These are phyloP conservation scores for Epinotia demarniana DNA, from an alignment of 2,888 invertebrate genomes.

Conservation along the genomic window DNA sequence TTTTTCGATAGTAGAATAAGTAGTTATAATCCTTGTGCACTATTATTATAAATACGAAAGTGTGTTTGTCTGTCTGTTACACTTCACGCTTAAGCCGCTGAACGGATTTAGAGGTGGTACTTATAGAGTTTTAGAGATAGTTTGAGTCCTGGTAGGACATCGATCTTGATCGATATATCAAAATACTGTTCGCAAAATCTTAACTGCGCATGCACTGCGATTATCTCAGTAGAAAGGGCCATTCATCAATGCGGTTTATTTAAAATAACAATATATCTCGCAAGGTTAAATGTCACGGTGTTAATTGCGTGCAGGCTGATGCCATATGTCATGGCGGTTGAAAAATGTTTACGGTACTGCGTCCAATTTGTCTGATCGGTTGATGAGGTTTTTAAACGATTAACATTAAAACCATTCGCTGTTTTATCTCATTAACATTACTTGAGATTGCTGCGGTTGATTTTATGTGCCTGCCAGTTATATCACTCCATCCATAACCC, in stretches of 20 bases:
- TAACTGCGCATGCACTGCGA: slow-evolving; percentile 27
- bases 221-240: slow-evolving; percentile 53
- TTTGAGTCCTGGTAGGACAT: too few relatives aligned
- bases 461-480: not conserved
- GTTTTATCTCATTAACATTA: slow-evolving; percentile 11
- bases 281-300: slow-evolving; percentile 54
- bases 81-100: too few relatives aligned
- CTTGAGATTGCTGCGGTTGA: not conserved
- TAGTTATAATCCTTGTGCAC: too few relatives aligned
- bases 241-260: slow-evolving; percentile 66
- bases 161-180: not conserved
- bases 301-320: slow-evolving; percentile 53
- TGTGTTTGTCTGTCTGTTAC: too few relatives aligned
- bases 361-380: slow-evolving; percentile 55
- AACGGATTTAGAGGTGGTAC: too few relatives aligned
- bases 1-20: too few relatives aligned
- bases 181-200: slow-evolving; percentile 3
- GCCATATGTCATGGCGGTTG: slow-evolving; percentile 55
- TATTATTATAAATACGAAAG: too few relatives aligned
- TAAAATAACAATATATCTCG: slow-evolving; percentile 66
- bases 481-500: not conserved
- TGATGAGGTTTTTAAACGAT: slow-evolving; percentile 32
- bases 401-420: slow-evolving; percentile 5
- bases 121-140: too few relatives aligned
- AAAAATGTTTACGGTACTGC: slow-evolving; percentile 50